Percentiles rank a stretch among this genome's conserved stretches.
Conservation (phyloP, 1,140 invertebrate species). For the Bombus sibiricus region DNA sequence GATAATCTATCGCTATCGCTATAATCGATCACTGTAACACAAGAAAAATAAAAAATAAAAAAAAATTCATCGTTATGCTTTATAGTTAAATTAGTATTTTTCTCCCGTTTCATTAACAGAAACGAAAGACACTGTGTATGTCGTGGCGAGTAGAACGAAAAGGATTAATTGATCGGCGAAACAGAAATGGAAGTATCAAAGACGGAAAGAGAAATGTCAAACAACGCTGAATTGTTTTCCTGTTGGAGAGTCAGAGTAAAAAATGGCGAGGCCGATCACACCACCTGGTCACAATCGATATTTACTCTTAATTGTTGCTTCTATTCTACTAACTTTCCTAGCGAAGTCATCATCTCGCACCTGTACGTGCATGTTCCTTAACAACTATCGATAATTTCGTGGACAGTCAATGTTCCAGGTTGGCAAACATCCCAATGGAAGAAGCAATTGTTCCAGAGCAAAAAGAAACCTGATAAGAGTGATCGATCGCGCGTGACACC, state of each 20-base stretch:
- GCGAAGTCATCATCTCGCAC: constrained; percentile 25
- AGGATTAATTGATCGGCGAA: not conserved
- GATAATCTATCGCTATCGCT: too few species aligned
- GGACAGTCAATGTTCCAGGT: constrained; percentile 15
- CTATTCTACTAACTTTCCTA: not conserved
- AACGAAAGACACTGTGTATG: not conserved
- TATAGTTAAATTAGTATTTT: not conserved
- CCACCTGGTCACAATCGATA: constrained; percentile 49
- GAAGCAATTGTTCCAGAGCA: not conserved
- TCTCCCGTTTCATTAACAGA: not conserved
- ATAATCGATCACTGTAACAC: too few species aligned
- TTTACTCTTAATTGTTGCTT: constrained; percentile 51
- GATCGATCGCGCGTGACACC: not conserved
- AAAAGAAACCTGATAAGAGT: not conserved
- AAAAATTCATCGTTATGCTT: too few species aligned
- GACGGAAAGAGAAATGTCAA: not conserved
- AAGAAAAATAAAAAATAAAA: too few species aligned
- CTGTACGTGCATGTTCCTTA: not conserved
- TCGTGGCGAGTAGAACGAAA: not conserved
- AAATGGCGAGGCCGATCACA: not conserved
- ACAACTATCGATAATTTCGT: not conserved
- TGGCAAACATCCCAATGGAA: not conserved
- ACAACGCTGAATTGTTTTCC: constrained; percentile 11
- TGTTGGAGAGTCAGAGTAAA: not conserved
- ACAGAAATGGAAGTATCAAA: not conserved